Conservation (phyloP, 2,113 vertebrate species). For the Callopanchax toddi region DNA sequence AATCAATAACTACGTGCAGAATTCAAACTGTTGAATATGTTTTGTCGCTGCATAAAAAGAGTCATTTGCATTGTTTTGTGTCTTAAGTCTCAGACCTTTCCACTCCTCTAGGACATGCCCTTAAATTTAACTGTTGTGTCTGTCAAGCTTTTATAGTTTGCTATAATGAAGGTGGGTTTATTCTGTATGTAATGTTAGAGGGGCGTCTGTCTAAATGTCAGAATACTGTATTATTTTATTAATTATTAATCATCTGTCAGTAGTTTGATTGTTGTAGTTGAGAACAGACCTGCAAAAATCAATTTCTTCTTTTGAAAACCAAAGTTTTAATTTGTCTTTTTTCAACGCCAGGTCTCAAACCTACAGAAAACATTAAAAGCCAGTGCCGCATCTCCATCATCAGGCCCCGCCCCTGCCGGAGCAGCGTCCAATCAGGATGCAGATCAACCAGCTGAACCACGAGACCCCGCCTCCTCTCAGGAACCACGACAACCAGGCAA, state of each 20-base stretch:
- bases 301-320: not conserved
- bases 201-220: not conserved
- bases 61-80: not conserved
- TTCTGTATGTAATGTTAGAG: not conserved
- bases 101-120: not conserved
- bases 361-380: slow-evolving; percentile 97
- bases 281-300: not conserved
- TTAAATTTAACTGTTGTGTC: not conserved
- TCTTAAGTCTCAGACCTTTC: not conserved
- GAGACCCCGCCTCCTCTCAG: slow-evolving; percentile 90
- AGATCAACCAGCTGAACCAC: slow-evolving; percentile 81
- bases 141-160: not conserved
- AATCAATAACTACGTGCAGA: too few species aligned
- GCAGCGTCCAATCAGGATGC: slow-evolving; percentile 88
- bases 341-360: slow-evolving; percentile 87
- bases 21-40: not conserved
- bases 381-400: slow-evolving; percentile 83
- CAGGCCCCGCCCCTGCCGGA: slow-evolving; percentile 85
- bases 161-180: not conserved
- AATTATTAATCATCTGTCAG: too few species aligned
- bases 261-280: not conserved
- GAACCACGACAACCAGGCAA: slow-evolving; percentile 94
- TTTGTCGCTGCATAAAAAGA: not conserved
- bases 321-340: not conserved
- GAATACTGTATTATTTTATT: not conserved